Base-by-base conservation (phyloP, 2,113 vertebrate genomes). In the Casuarius casuarius region DNA sequence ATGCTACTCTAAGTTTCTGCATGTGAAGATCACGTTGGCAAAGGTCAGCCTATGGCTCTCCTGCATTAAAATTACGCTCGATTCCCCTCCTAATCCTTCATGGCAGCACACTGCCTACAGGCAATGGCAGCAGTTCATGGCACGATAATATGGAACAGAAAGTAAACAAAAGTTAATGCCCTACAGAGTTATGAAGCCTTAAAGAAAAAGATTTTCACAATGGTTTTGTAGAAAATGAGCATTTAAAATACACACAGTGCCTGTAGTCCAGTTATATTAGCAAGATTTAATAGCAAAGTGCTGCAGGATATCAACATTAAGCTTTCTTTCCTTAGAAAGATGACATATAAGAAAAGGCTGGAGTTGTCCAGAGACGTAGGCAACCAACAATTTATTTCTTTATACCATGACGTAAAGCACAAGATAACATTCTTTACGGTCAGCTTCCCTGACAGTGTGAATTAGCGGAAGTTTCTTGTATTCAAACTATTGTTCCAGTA, bases 31-130 rank as follows among this genome's bases (percentile, higher is more conserved):
- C 10, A 19, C 0, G 2, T 2, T 51, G 67, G 71, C 78, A 63
- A 72, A 75, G n/a, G 81, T 23, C 68, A 70, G 22, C 49, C 21
- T 33, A 1, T 1, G 3, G 29, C 70, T n/a, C 35, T 80, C 31
- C 7, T 1, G 4, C 12, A 11, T 40, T 29, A 18, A 22, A 14
- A 16, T 26, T 12, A 29, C 2, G 23, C 62, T 73, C 0, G 0
- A 25, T 18, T 10, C 19, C 2, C 2, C 16, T 28, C 86, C 70
- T 49, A 38, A 8, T 65, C 10, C 21, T 31, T 15, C 56, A 14
- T 1, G 3, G 65, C 38, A 56, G 40, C 49, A 15, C 18, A 7
- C 26, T 5, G 21, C 85, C 10, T 23, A 35, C 76, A 83, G 62
- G 46, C 71, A 63, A n/a, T 48, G 18, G 7, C 18, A 48, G 31